Conservation (phyloP, 2,888 invertebrate genomes). For the Drosophila prostipennis region DNA sequence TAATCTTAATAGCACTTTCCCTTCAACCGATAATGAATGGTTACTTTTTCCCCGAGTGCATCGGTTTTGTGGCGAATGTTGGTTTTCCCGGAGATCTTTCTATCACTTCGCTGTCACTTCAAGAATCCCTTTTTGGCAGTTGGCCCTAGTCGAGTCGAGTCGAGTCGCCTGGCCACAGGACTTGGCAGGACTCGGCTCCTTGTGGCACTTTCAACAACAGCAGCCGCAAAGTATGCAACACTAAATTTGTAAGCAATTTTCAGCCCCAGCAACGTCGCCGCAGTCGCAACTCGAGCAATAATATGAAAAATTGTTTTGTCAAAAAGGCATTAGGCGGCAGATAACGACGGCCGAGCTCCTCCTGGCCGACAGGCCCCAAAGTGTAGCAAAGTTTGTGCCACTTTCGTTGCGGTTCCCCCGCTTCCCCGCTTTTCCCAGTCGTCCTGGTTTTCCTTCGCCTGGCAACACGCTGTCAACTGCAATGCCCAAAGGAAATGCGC, state of each 20-base stretch:
- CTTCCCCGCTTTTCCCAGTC: not conserved
- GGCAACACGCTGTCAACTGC: constrained; percentile 75
- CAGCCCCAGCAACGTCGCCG: constrained; percentile 53
- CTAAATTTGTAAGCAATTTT: constrained; percentile 76
- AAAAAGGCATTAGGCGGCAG: constrained; percentile 69
- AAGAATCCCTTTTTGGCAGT: constrained; percentile 31
- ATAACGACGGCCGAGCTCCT: constrained; percentile 44
- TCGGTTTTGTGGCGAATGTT: constrained; percentile 9
- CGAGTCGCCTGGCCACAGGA: constrained; percentile 17
- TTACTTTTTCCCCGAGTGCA: constrained; percentile 3
- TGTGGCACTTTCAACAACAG: constrained; percentile 38
- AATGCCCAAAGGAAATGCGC: constrained; percentile 78
- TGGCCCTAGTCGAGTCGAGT: constrained; percentile 9
- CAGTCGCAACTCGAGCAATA: constrained; percentile 56
- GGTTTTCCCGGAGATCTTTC: constrained; percentile 25
- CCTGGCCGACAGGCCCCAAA: constrained; percentile 42
- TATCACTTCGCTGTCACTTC: constrained; percentile 29
- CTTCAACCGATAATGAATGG: not conserved
- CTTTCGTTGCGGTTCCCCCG: constrained; percentile 67
- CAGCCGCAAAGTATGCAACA: constrained; percentile 57
- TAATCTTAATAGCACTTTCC: not conserved
- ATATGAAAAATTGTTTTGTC: constrained; percentile 76
- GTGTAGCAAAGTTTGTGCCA: constrained; percentile 78
- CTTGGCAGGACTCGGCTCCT: constrained; percentile 20
- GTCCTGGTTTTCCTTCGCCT: constrained; percentile 23